A percentile compares a stretch with the other conserved stretches of the same genome.
phyloP scores from a whole-genome alignment of 2,888 invertebrate genomes.

The Nomada ruficornis region DNA sequence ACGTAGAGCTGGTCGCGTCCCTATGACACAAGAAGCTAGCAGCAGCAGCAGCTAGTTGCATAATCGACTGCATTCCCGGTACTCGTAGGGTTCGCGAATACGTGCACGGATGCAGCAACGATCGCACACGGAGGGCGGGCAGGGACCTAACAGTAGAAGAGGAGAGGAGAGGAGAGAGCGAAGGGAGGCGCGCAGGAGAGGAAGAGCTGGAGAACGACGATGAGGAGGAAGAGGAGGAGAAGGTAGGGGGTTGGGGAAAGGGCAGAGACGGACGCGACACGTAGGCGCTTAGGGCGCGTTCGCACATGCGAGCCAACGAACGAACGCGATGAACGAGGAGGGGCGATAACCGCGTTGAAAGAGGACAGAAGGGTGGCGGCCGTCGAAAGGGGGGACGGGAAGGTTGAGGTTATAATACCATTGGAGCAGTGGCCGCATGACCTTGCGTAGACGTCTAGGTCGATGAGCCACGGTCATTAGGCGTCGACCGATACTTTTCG shows the following conservation, averaged over 20 bases:
- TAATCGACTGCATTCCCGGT: constrained; percentile 72
- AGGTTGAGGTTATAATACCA: constrained; percentile 80
- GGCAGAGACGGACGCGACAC: constrained; percentile 51
- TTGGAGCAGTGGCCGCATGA: constrained; percentile 82
- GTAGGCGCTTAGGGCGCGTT: constrained; percentile 63
- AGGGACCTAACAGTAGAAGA: not conserved
- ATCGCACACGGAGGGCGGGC: constrained; percentile 39
- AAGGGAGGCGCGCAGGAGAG: not conserved
- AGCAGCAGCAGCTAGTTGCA: constrained; percentile 74
- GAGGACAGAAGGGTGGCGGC: constrained; percentile 17
- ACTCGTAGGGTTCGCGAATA: constrained; percentile 47
- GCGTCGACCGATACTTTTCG: constrained; percentile 57
- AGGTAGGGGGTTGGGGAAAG: constrained; percentile 18
- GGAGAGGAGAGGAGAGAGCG: not conserved
- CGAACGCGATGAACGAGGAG: constrained; percentile 32
- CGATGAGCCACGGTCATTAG: constrained; percentile 76
- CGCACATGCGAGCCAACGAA: constrained; percentile 26
- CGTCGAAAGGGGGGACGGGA: constrained; percentile 46
- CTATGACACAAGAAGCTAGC: constrained; percentile 76
- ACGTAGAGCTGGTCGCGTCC: constrained; percentile 32
- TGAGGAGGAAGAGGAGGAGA: constrained; percentile 8
- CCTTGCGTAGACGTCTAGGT: constrained; percentile 81
- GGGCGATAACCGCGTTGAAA: constrained; percentile 13
- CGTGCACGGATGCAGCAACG: constrained; percentile 32
- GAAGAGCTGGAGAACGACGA: not conserved